phyloP scores from a whole-genome alignment of 2,113 vertebrate species.

The Heterochromis multidens region DNA sequence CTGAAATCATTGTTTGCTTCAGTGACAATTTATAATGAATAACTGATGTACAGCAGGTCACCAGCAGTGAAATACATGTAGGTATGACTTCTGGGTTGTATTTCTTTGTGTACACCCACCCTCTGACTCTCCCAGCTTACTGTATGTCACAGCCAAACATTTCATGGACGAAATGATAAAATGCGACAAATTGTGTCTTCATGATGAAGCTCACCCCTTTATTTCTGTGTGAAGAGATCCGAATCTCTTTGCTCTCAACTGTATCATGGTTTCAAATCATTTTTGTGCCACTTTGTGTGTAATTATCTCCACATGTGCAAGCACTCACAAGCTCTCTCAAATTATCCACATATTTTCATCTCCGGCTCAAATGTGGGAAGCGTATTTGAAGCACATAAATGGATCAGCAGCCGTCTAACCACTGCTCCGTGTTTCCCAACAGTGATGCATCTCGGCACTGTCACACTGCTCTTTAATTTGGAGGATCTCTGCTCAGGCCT shows the following conservation, averaged over 20 bases:
- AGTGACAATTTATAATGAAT: neutral
- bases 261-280: slow-evolving; percentile 13
- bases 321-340: slow-evolving; percentile 34
- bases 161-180: neutral
- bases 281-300: slow-evolving; percentile 22
- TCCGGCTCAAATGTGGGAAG: slow-evolving; percentile 28
- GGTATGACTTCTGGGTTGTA: neutral
- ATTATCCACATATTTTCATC: slow-evolving; percentile 61
- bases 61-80: neutral
- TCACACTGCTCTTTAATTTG: slow-evolving; percentile 63
- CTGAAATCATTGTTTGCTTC: neutral
- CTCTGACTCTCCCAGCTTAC: neutral
- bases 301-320: slow-evolving; percentile 34
- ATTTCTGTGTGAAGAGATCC: neutral
- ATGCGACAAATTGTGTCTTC: neutral
- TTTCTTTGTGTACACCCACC: neutral
- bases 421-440: slow-evolving; percentile 20
- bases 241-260: neutral
- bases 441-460: slow-evolving; percentile 44
- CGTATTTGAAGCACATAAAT: slow-evolving; percentile 49
- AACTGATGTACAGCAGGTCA: neutral
- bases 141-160: neutral
- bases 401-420: slow-evolving; percentile 36
- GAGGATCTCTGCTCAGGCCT: slow-evolving; percentile 33
- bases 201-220: neutral